Conservation (phyloP, 53 echinoderm and acorn worm species). For the Astropecten irregularis region DNA sequence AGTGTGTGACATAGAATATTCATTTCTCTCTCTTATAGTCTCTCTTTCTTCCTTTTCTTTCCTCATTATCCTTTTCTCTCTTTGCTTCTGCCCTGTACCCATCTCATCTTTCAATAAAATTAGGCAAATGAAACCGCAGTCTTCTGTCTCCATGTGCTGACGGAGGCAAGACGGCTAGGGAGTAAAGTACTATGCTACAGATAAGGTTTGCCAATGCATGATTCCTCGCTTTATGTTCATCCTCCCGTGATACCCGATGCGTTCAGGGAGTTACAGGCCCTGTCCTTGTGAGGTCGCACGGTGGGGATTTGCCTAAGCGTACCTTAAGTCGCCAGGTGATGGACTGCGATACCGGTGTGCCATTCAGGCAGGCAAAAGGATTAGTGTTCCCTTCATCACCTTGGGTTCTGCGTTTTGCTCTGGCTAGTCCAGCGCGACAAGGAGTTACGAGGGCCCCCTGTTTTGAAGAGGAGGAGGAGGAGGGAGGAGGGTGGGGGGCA, state of each 20-base stretch:
- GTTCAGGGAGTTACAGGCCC: conserved; percentile 18
- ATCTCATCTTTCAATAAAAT: conserved; percentile 50
- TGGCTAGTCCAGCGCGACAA: not conserved
- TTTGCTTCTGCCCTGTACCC: not conserved
- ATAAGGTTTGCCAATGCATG: conserved; percentile 40
- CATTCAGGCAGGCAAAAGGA: conserved; percentile 13
- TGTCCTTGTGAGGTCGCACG: conserved; percentile 41
- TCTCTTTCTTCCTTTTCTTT: too few relatives aligned
- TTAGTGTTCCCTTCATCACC: conserved; percentile 44
- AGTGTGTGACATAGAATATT: conserved; percentile 38
- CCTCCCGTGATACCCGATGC: conserved; percentile 31
- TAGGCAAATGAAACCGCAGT: conserved; percentile 43
- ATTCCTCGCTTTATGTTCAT: conserved; percentile 8
- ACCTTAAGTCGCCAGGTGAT: conserved; percentile 47
- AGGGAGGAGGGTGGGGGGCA: too few relatives aligned
- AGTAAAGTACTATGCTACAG: conserved; percentile 30
- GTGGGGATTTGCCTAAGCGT: conserved; percentile 45
- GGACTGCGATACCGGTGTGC: conserved; percentile 43
- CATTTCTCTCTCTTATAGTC: not conserved
- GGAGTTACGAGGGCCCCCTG: not conserved
- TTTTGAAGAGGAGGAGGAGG: too few relatives aligned
- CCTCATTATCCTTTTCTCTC: not conserved
- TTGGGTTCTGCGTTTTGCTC: not conserved
- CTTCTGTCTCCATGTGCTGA: not conserved
- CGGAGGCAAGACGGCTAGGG: not conserved